These are phyloP conservation scores for Abscondita cerata DNA, from an alignment of 2,888 invertebrate species.

Conservation along the genomic window DNA sequence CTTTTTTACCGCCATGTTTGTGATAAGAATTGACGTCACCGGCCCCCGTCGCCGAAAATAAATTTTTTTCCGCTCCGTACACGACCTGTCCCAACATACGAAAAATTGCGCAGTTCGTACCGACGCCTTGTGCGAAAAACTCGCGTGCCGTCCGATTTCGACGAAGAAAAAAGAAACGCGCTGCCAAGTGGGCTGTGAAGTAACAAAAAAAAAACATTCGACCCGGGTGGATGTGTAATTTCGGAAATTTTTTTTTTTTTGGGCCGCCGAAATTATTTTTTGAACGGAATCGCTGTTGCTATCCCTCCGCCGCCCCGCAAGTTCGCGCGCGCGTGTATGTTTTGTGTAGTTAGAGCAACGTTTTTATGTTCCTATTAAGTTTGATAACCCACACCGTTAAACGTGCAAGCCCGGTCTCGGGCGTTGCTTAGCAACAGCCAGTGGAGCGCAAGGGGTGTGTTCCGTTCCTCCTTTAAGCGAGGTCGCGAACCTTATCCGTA, in stretches of 20 bases:
- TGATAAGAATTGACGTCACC: constrained; percentile 29
- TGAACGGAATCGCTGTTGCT: neutral
- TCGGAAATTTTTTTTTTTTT: constrained; percentile 1
- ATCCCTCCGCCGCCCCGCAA: neutral
- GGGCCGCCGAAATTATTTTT: neutral
- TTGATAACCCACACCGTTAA: constrained; percentile 19
- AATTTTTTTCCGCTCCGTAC: constrained; percentile 35
- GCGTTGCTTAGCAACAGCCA: constrained; percentile 42
- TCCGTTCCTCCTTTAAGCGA: constrained; percentile 23
- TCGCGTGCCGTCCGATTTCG: too few relatives aligned
- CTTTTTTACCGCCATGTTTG: constrained; percentile 1
- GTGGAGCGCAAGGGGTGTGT: constrained; percentile 33
- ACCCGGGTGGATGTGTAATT: too few relatives aligned
- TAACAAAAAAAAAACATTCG: too few relatives aligned
- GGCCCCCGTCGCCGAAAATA: constrained; percentile 32
- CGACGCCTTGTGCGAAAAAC: constrained; percentile 21
- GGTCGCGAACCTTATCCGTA: constrained; percentile 15
- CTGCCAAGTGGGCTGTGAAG: too few relatives aligned
- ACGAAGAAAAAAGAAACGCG: too few relatives aligned
- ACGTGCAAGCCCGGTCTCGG: constrained; percentile 13
- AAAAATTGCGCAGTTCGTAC: constrained; percentile 33
- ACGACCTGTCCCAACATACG: constrained; percentile 32
- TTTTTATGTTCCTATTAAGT: constrained; percentile 7
- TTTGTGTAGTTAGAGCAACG: too few relatives aligned
- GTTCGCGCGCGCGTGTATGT: too few relatives aligned